Base-by-base conservation (phyloP, 1,140 invertebrate species). In the Dermatophagoides farinae region DNA sequence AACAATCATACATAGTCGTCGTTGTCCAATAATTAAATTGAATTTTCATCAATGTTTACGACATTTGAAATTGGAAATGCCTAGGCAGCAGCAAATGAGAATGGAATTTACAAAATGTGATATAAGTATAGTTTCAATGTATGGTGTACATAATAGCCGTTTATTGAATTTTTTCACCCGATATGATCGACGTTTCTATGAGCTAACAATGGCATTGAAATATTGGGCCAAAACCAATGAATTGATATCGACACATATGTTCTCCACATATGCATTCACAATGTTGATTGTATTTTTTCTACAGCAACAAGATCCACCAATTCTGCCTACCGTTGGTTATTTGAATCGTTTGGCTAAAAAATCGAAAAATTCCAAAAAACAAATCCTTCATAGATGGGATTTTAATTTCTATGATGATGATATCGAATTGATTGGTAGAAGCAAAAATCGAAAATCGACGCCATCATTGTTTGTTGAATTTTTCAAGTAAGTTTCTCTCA, bases 241-340 rank as follows among this genome's bases (percentile, higher is more conserved):
- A 58, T 16, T 59, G 1, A 52, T 52, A 5, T 14, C 14, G 14
- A 61, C 57, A 12, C 8, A 14, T 18, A 57, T 23, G 25, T 58
- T 59, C 16, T 59, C 57, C 1, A 39, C 44, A 2, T 59, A 59
- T 59, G 57, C n/a, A 12, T 58, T 59, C 16, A 59, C 57, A 47
- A 52, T 47, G 57, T 31, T 59, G 52, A 58, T 59, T 12, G 51
- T 59, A 51, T 59, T 52, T 23, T 59, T 59, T 58, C 52, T 59
- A 22, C 57, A 59, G 23, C 59, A 57, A 12, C 16, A 16, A 18
- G 22, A 59, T 8, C 57, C 57, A 14, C 57, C 57, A 39, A 23
- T 59, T 14, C 23, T 59, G 49, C 57, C 57, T 5, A 12, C 57
- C 5, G 25, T 59, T 55, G 6, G 1, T 20, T 1, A 44, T 14